Evolutionary conservation across 2,797 vertebrate genomes (phyloP), one percentile per base, ranked within the genome.

Genomic region (Lutjanus campechanus): DNA sequence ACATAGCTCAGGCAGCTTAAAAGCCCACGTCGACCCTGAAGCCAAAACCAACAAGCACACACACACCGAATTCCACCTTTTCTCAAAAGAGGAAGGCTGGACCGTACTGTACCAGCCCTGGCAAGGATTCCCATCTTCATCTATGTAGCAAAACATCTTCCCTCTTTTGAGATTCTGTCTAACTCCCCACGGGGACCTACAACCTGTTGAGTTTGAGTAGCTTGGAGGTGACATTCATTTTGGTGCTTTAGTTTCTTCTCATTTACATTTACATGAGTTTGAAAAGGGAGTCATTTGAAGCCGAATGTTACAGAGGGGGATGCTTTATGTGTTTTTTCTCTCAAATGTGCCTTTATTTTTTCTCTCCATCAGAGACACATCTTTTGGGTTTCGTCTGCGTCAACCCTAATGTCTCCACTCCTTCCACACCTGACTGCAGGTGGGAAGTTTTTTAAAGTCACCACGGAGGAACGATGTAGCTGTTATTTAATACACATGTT

Each of bases 1-100:
- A 97, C 97, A 97, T 95, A 88, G 95, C 94, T 95, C 85, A 93
- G 96, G 97, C 96, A 96, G 97, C 96, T 97, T 93, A 93, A 95
- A 95, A 91, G 91, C 94, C 95, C 95, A 93, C 94, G 85, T 65
- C n/a, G 2, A 89, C 92, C 95, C 92, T 56, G 63, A 89, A 93
- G 90, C 93, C 92, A 95, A 93, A 95, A 92, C 82, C 53, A 61
- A 91, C 66, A 91, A 91, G 90, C 91, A 92, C 93, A 92, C 76
- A 92, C 76, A 58, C 19, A 67, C 59, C 56, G 70, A 69, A 64
- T 44, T 64, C 72, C 66, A 69, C 44, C 59, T 79, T 88, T 79
- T 71, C 22, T 81, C 56, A 50, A 49, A 73, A 83, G 67, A 86
- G 44, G 56, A 85, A 47, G 43, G 60, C 77, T 74, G 58, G 76